Percentiles rank a stretch among this genome's conserved stretches.
These are phyloP conservation scores for Drosophila kokeensis DNA, from an alignment of 2,888 invertebrate species.

Conservation along the genomic window DNA sequence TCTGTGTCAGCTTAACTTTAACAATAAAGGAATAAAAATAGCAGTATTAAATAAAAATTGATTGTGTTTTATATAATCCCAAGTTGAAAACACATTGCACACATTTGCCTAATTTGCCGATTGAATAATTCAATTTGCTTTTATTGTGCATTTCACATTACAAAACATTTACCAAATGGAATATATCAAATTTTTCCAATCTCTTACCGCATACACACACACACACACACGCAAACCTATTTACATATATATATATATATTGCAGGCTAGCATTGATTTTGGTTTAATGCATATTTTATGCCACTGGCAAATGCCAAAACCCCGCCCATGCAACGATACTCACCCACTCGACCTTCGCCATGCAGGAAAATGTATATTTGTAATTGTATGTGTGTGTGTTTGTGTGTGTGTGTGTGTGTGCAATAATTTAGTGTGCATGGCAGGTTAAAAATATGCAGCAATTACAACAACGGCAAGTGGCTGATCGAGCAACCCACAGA, in stretches of 20 bases:
- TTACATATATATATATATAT: neutral
- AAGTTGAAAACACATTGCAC: constrained; percentile 8
- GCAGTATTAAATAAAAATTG: neutral
- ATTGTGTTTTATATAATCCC: neutral
- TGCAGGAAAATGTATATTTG: constrained; percentile 43
- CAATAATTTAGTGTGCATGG: constrained; percentile 66
- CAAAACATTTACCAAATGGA: constrained; percentile 60
- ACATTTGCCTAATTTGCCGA: constrained; percentile 18
- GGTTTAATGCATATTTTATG: constrained; percentile 62
- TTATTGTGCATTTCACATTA: constrained; percentile 54
- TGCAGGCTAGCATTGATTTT: constrained; percentile 61
- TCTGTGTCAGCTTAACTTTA: neutral
- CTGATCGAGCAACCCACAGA: constrained; percentile 32
- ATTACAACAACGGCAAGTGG: constrained; percentile 31
- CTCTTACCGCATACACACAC: constrained; percentile 35
- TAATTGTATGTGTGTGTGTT: constrained; percentile 17
- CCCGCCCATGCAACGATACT: constrained; percentile 35
- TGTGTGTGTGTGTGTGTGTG: constrained; percentile 32
- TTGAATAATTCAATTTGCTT: constrained; percentile 69
- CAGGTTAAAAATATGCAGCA: constrained; percentile 60
- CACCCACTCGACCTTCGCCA: constrained; percentile 70
- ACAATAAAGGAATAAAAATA: neutral
- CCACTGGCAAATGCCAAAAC: constrained; percentile 33
- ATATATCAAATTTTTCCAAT: constrained; percentile 67
- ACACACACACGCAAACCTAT: constrained; percentile 3